Evolutionary conservation across 2,113 vertebrate species (phyloP).

Genomic region (Cyprinus carpio): DNA sequence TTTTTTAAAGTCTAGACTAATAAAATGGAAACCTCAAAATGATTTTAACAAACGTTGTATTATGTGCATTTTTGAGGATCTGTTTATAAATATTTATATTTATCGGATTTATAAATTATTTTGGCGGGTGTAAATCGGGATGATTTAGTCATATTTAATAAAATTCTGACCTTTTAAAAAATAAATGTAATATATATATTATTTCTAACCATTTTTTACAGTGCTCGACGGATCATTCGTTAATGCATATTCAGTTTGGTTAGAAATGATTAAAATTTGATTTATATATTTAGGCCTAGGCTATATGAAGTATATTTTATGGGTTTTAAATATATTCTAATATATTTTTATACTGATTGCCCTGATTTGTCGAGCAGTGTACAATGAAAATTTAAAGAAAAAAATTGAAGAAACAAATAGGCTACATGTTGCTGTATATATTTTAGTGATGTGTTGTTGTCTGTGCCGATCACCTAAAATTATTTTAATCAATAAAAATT

Average conservation of each 20-base stretch:
- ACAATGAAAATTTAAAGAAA: neutral
- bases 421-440: neutral
- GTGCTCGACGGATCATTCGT: neutral
- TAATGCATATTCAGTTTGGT: neutral
- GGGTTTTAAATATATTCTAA: neutral
- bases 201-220: neutral
- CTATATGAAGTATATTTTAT: neutral
- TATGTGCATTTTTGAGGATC: too few species aligned
- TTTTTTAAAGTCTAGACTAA: neutral
- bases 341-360: neutral
- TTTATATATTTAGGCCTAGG: neutral
- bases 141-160: neutral
- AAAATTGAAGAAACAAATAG: neutral
- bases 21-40: neutral
- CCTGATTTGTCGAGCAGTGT: neutral
- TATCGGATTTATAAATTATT: neutral
- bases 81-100: too few species aligned
- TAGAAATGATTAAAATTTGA: too few species aligned
- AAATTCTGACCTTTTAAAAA: neutral
- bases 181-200: neutral
- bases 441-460: neutral
- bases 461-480: neutral
- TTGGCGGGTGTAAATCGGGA: neutral
- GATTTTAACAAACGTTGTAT: neutral
- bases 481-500: neutral